Evolutionary conservation across 1,140 invertebrate genomes (phyloP).

Genomic region (Drosophila jambulina): DNA sequence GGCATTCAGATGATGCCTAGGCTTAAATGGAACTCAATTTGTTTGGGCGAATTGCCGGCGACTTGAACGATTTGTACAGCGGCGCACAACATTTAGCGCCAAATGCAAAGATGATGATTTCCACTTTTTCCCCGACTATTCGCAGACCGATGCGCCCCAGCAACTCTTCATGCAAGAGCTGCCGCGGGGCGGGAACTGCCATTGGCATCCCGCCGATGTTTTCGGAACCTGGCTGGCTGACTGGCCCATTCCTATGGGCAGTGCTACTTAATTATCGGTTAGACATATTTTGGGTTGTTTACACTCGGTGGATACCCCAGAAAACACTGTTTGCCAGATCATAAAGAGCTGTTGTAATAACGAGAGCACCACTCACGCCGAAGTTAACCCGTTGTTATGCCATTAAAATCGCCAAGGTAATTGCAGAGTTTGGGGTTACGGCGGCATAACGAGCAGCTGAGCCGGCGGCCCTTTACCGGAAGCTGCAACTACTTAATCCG

Average conservation of each 20-base stretch:
- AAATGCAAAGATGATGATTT: constrained; percentile 57
- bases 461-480: constrained; percentile 28
- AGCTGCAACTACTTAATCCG: constrained; percentile 35
- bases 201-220: constrained; percentile 16
- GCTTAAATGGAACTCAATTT: constrained; percentile 50
- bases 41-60: constrained; percentile 52
- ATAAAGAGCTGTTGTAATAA: constrained; percentile 49
- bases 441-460: constrained; percentile 30
- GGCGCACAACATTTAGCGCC: constrained; percentile 57
- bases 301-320: constrained; percentile 16
- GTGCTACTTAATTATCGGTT: constrained; percentile 64
- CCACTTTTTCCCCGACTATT: constrained; percentile 48
- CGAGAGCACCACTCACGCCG: constrained; percentile 36
- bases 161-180: constrained; percentile 61
- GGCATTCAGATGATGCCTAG: constrained; percentile 33
- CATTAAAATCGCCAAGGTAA: constrained; percentile 47
- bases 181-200: constrained; percentile 28
- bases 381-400: constrained; percentile 25
- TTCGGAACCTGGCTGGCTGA: constrained; percentile 1
- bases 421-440: constrained; percentile 31
- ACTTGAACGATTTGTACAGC: constrained; percentile 69
- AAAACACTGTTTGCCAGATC: constrained; percentile 39
- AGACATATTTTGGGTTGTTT: constrained; percentile 43
- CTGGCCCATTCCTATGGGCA: constrained; percentile 10
- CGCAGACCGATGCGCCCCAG: constrained; percentile 48